phyloP scores from a whole-genome alignment of 1,140 invertebrate species.

The Zaprionus gabonicus region DNA sequence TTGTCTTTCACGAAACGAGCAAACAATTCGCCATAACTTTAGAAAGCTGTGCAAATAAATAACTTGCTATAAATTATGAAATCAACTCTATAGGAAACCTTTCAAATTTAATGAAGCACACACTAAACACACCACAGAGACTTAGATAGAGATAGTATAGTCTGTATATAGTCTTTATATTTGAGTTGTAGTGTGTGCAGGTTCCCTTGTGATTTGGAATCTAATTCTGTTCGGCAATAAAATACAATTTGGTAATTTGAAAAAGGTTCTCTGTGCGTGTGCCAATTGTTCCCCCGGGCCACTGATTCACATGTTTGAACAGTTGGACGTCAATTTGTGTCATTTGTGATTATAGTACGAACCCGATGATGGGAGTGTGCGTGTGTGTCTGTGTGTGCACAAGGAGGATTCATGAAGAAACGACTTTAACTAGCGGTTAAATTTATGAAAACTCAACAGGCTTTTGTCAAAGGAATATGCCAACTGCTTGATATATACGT shows the following conservation, averaged over 20 bases:
- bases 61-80: conserved; percentile 5
- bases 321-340: conserved; percentile 8
- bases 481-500: not conserved
- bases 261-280: conserved; percentile 1
- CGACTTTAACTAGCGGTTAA: not conserved
- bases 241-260: conserved; percentile 11
- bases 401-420: not conserved
- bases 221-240: conserved; percentile 1
- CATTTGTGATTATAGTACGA: conserved; percentile 5
- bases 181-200: not conserved
- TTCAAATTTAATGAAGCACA: not conserved
- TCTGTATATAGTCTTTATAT: not conserved
- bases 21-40: conserved; percentile 3
- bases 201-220: conserved; percentile 3
- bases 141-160: too few relatives aligned
- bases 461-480: not conserved
- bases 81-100: not conserved
- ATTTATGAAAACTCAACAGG: conserved; percentile 2
- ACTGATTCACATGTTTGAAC: conserved; percentile 11
- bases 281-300: conserved; percentile 3
- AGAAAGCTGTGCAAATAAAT: conserved; percentile 36
- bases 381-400: not conserved
- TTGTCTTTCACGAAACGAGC: not conserved
- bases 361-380: not conserved
- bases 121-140: not conserved